Evolutionary conservation across 2,113 vertebrate genomes (phyloP).

Genomic region (Paracanthobrama guichenoti): DNA sequence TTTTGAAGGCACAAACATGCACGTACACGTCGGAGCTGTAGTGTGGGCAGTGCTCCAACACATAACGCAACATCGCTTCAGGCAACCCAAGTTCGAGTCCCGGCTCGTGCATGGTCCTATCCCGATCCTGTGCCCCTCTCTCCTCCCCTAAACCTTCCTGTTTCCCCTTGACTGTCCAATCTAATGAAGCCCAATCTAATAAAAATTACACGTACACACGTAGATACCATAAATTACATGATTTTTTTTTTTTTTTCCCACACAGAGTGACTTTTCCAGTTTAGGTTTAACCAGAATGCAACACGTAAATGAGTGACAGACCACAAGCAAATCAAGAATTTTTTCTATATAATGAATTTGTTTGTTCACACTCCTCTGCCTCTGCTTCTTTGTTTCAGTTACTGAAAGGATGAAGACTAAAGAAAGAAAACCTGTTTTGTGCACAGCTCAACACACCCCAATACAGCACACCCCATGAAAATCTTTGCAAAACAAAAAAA

Average conservation of each 20-base stretch:
- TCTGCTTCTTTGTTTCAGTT: constrained; percentile 31
- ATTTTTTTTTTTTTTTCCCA: neutral
- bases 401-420: constrained; percentile 6
- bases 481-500: neutral
- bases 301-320: neutral
- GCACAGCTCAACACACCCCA: neutral
- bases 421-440: neutral
- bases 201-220: neutral
- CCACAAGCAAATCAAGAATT: neutral
- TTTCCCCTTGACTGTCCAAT: too few species aligned
- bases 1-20: neutral
- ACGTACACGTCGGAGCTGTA: neutral
- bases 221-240: neutral
- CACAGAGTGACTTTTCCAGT: neutral
- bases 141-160: too few species aligned
- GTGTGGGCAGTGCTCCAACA: too few species aligned
- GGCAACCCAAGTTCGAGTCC: too few species aligned
- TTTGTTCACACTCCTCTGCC: neutral
- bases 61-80: too few species aligned
- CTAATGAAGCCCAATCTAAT: too few species aligned
- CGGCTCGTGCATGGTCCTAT: too few species aligned
- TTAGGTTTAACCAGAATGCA: neutral
- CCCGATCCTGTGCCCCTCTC: too few species aligned
- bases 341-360: neutral
- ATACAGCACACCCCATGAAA: neutral